Evolutionary conservation across 2,888 invertebrate species (phyloP).

Genomic region (Spicauda simplicius): DNA sequence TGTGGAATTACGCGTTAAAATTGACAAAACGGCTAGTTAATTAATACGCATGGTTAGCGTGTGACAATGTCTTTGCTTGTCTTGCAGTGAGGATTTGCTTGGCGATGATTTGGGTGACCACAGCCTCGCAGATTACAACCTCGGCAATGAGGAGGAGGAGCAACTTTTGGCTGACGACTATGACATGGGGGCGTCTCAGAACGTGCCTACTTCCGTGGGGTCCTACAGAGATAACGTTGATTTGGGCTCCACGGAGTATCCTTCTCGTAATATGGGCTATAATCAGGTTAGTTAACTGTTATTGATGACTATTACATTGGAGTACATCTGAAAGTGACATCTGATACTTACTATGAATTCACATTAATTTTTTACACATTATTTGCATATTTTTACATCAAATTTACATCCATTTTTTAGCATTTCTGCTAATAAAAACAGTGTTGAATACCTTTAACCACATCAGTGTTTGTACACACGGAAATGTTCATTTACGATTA

Average conservation of each 20-base stretch:
- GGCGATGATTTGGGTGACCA: conserved; percentile 80
- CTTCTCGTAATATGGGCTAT: conserved; percentile 60
- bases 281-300: conserved; percentile 54
- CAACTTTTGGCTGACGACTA: conserved; percentile 78
- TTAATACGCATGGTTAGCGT: conserved; percentile 28
- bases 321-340: no score
- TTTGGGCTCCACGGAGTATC: conserved; percentile 60
- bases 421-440: no score
- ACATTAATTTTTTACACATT: no score
- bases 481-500: no score
- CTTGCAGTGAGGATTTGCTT: conserved; percentile 78
- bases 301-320: not conserved
- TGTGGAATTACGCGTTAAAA: not conserved
- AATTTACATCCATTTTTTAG: no score
- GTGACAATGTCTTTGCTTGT: conserved; percentile 42
- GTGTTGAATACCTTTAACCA: no score
- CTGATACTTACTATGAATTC: no score
- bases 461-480: no score
- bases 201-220: conserved; percentile 65
- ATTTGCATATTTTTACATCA: no score
- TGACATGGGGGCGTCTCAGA: conserved; percentile 66
- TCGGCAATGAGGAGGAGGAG: conserved; percentile 81
- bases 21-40: not conserved
- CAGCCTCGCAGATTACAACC: conserved; percentile 78
- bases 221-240: conserved; percentile 56